Evolutionary conservation across 2,113 vertebrate species (phyloP), one percentile per base, ranked within the genome.

Genomic region (Macrotus californicus): DNA sequence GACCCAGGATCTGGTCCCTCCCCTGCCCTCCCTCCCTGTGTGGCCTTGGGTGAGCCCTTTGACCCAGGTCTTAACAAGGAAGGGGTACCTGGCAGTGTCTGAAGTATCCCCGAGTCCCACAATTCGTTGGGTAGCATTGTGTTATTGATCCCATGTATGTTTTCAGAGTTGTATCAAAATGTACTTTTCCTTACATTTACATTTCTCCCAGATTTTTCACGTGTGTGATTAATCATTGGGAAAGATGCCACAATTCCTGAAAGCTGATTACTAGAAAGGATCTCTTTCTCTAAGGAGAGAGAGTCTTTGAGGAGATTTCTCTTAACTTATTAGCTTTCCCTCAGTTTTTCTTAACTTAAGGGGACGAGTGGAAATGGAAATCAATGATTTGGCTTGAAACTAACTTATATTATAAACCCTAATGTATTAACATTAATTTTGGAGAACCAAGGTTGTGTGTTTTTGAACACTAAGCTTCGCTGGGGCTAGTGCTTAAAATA

Each of bases 101-200:
- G 26, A 90, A 69, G 29, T 75, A n/a, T 34, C 29, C n/a, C 67
- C 18, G 11, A 36, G 2, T 21, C 48, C 39, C 75, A 48, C 66
- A 31, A 41, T 12, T 43, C 76, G 75, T 82, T 54, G 54, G 72
- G 36, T 24, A 77, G 61, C 41, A 80, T 26, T 39, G 41, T 69
- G 18, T 66, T 92, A 92, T 90, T 93, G 75, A 90, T 73, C 59
- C 22, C 6, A 12, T 26, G 41, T 89, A 92, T 66, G 48, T 67
- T 93, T 95, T 92, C 87, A 81, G 52, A 91, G 91, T 77, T 15
- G 34, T 89, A 90, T 94, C 52, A 93, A 91, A 96, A 56, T 82
- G 66, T 73, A 90, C 66, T 97, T 97, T 96, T 89, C 79, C 75
- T 94, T 70, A 69, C 70, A 95, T 92, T 94, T 96, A 82, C 76